Evolutionary conservation across 2,113 vertebrate species (phyloP).

Genomic region (Pollimyrus isidori): DNA sequence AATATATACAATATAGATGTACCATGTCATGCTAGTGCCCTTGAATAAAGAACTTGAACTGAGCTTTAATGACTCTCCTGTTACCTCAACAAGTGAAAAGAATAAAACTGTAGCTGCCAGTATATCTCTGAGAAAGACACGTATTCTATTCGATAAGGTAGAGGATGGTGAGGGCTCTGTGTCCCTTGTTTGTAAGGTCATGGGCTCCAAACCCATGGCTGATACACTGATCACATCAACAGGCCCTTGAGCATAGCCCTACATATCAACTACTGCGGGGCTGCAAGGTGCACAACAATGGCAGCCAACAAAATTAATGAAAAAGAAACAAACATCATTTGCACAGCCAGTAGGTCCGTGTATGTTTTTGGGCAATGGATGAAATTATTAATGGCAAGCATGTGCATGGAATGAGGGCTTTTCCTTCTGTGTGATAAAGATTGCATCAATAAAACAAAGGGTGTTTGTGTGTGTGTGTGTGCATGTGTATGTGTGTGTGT

Average conservation of each 20-base stretch:
- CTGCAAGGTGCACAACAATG: neutral
- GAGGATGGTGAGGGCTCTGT: neutral
- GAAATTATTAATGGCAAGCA: neutral
- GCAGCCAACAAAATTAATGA: neutral
- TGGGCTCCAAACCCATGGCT: neutral
- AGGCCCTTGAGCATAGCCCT: neutral
- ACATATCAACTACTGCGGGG: neutral
- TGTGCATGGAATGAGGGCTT: neutral
- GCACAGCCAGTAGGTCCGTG: neutral
- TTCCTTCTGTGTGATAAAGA: neutral
- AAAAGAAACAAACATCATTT: neutral
- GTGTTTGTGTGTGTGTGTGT: neutral
- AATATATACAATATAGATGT: neutral
- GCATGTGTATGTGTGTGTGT: neutral
- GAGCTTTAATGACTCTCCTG: neutral
- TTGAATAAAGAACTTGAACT: neutral
- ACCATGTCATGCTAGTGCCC: neutral
- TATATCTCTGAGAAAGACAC: neutral
- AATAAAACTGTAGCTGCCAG: neutral
- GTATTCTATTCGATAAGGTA: neutral
- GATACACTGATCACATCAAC: neutral
- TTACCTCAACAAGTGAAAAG: neutral
- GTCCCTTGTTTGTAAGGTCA: neutral
- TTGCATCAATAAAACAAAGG: neutral
- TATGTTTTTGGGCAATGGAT: neutral